Evolutionary conservation across 2,797 vertebrate genomes (phyloP).

Genomic region (Tadarida brasiliensis): DNA sequence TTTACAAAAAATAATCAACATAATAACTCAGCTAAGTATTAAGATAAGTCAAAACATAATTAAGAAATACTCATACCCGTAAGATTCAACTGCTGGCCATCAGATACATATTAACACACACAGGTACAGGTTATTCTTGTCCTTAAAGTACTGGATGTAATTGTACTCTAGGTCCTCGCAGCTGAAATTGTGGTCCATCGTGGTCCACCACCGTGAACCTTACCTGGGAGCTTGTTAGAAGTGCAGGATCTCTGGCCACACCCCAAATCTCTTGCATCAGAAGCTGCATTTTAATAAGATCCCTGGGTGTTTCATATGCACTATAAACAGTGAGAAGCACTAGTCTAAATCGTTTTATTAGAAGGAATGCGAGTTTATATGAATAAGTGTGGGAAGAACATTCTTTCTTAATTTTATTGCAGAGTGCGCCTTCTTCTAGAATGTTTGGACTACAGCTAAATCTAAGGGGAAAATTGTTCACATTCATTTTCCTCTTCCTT

Average conservation of each 20-base stretch:
- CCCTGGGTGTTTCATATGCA: not conserved
- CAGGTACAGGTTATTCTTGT: not conserved
- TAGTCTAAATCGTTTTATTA: not conserved
- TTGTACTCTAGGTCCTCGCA: not conserved
- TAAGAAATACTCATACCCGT: not conserved
- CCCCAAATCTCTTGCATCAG: not conserved
- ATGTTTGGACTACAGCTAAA: not conserved
- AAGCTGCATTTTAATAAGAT: not conserved
- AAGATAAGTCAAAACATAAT: not conserved
- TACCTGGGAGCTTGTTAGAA: not conserved
- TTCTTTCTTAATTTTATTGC: not conserved
- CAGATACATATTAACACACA: not conserved
- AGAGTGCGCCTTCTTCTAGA: not conserved
- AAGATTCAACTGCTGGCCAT: not conserved
- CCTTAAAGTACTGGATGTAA: not conserved
- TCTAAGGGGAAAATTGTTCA: not conserved
- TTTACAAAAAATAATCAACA: not conserved
- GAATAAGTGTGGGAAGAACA: not conserved
- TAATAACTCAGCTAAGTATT: not conserved
- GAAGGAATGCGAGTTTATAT: not conserved
- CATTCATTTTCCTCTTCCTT: not conserved
- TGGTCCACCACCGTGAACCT: not conserved
- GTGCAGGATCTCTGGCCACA: too few species aligned
- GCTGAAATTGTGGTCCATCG: not conserved
- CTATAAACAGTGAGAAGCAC: not conserved